Conservation (phyloP, 2,888 invertebrate genomes). For the Torymus auratus region DNA sequence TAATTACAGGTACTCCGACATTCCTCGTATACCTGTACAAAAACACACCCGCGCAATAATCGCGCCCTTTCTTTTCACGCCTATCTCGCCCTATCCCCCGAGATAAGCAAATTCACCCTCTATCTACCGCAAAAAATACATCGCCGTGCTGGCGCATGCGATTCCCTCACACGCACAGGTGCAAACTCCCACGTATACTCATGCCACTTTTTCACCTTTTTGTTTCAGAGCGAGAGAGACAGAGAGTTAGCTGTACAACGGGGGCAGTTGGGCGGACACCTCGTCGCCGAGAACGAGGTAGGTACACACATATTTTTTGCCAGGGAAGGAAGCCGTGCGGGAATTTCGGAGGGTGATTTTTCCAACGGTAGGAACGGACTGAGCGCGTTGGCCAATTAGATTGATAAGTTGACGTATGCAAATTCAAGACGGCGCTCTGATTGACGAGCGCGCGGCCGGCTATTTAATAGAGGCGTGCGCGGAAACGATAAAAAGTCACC, state of each 20-base stretch:
- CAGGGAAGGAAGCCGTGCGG: no score
- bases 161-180: not conserved
- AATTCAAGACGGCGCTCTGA: no score
- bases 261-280: constrained; percentile 17
- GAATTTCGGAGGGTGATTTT: no score
- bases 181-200: constrained; percentile 29
- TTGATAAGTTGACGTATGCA: no score
- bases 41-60: not conserved
- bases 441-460: no score
- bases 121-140: not conserved
- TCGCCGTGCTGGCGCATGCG: constrained; percentile 8
- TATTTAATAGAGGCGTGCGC: no score
- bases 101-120: constrained; percentile 29
- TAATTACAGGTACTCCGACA: not conserved
- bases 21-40: not conserved
- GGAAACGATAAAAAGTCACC: no score
- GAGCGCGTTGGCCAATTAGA: no score
- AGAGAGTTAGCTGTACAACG: constrained; percentile 21
- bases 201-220: constrained; percentile 15
- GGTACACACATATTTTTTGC: constrained; percentile 6
- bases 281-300: constrained; percentile 39
- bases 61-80: constrained; percentile 4
- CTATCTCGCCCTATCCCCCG: not conserved
- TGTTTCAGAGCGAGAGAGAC: constrained; percentile 25
- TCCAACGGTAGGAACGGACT: no score